A percentile compares a stretch with the other conserved stretches of the same genome.
phyloP scores from a whole-genome alignment of 2,888 invertebrate species.

The Drosophila lacicola region DNA sequence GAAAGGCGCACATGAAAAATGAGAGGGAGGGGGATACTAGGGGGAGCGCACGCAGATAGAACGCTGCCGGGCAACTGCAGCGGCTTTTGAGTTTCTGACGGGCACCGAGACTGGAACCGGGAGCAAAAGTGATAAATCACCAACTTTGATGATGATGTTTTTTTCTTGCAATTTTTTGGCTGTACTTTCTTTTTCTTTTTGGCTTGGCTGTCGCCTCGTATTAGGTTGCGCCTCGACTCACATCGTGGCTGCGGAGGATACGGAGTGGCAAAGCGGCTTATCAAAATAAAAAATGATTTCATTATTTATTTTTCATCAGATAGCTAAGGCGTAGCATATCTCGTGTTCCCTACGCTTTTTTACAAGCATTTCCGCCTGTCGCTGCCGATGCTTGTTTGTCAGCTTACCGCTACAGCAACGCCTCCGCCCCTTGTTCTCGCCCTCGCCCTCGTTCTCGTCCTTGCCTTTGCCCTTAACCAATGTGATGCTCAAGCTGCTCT shows the following conservation, averaged over 20 bases:
- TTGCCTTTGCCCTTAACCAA: no score
- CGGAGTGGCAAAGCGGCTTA: conserved; percentile 73
- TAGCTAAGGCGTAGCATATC: conserved; percentile 59
- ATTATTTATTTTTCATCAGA: conserved; percentile 80
- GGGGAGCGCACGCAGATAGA: no score
- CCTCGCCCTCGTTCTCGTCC: not conserved
- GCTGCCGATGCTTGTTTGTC: conserved; percentile 56
- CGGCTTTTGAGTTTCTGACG: conserved; percentile 1
- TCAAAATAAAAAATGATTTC: conserved; percentile 81
- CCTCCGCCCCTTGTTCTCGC: not conserved
- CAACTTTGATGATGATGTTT: conserved; percentile 71
- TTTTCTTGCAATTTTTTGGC: conserved; percentile 4
- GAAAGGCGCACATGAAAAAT: conserved; percentile 11
- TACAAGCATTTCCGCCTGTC: conserved; percentile 67
- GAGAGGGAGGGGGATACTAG: not conserved
- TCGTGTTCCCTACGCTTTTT: conserved; percentile 48
- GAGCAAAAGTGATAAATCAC: conserved; percentile 74
- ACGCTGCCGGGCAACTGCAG: conserved; percentile 9
- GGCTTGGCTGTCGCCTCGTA: conserved; percentile 25
- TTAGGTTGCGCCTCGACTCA: conserved; percentile 27
- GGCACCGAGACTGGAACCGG: conserved; percentile 12
- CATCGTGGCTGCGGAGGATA: conserved; percentile 4
- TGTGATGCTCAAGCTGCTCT: conserved; percentile 3
- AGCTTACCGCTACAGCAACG: conserved; percentile 28
- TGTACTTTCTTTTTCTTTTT: conserved; percentile 7